Evolutionary conservation across 1,140 invertebrate species (phyloP), one percentile per base, ranked within the genome.

Genomic region (Galleria mellonella): DNA sequence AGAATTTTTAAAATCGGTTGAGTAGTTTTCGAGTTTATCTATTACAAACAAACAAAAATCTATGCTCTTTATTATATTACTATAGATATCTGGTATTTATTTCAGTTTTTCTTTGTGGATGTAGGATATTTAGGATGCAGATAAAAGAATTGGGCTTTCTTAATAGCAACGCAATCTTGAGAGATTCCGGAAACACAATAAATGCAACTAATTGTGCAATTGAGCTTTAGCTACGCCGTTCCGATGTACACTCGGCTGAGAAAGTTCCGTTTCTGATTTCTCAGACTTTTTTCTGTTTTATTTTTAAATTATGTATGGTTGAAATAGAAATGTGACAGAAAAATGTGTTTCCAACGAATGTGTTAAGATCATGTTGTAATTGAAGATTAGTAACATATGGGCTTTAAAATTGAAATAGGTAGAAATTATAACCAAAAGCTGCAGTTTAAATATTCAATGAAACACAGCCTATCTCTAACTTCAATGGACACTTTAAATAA

Each of bases 191-290:
- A 79, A 75, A 56, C 60, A 45, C 27, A 47, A 38, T 47, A 32
- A 45, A 47, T 56, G 60, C 55, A 64, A 59, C 62, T 72, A 70
- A 77, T 77, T 74, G 69, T 72, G 66, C 66, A 77, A 76, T 73
- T 66, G 63, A 65, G 62, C 59, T 63, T 73, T 64, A 60, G 60
- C 54, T 52, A 60, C 63, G 60, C 45, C 48, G 56, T 42, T 55
- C 27, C 47, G 43, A 29, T 30, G 45, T 46, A 36, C 13, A 29
- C 14, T 13, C 11, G 29, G 8, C 23, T 49, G 39, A 27, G 47
- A 49, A 43, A 28, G 14, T 10, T 9, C 30, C 28, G 15, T 37
- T 15, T 4, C 30, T 23, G 4, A 13, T n/a, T 47, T 47, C 45
- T 15, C 38, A 41, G 45, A 28, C 11, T 12, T 45, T 43, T 23